A percentile compares a stretch with the other conserved stretches of the same genome.
phyloP scores from a whole-genome alignment of 2,113 vertebrate species.

The Micromys minutus region DNA sequence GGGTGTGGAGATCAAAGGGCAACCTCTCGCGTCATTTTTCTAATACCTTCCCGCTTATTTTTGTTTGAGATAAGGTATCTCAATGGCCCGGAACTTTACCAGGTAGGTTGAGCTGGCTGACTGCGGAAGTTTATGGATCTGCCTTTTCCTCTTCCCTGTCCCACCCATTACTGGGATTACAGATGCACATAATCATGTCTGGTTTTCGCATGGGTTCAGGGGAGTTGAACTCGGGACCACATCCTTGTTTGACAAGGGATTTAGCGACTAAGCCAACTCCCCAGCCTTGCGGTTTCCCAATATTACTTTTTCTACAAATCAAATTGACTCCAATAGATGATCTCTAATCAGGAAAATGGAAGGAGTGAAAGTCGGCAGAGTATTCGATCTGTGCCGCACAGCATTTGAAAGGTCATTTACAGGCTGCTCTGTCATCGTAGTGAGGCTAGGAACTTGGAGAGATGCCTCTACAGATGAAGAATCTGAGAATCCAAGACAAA shows the following conservation, averaged over 20 bases:
- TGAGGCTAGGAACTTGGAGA: neutral
- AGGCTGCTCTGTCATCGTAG: neutral
- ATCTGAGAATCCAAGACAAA: neutral
- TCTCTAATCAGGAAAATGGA: neutral
- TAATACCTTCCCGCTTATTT: neutral
- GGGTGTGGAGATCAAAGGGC: neutral
- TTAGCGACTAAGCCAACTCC: neutral
- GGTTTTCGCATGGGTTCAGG: neutral
- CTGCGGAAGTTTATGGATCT: neutral
- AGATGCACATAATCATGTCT: neutral
- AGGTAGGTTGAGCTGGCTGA: neutral
- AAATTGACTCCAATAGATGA: neutral
- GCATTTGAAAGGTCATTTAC: neutral
- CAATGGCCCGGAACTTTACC: neutral
- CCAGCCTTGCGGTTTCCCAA: neutral
- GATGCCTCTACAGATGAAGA: neutral
- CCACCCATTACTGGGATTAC: neutral
- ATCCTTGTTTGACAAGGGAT: neutral
- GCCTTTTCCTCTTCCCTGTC: neutral
- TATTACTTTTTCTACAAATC: neutral
- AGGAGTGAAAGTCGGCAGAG: neutral
- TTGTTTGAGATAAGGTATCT: neutral
- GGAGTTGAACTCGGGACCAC: neutral
- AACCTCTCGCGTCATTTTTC: neutral
- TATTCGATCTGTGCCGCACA: neutral